phyloP scores from a whole-genome alignment of 2,113 vertebrate species.

The Symphodus melops region DNA sequence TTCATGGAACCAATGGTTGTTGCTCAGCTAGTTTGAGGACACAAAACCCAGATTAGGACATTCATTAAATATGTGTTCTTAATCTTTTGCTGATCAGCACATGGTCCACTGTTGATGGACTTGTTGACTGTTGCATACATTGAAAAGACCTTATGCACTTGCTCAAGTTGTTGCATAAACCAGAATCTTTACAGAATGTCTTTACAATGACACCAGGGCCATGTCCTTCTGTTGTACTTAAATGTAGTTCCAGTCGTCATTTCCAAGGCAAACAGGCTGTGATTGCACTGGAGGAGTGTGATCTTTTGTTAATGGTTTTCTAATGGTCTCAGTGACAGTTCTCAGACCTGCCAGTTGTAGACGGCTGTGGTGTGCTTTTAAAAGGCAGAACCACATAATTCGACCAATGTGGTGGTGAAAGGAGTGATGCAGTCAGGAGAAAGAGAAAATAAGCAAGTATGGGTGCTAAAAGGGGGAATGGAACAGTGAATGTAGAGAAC shows the following conservation, averaged over 20 bases:
- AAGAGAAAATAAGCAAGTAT: conserved; percentile 4
- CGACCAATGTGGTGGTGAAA: background rate
- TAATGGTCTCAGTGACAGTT: conserved; percentile 49
- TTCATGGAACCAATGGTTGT: too few species aligned
- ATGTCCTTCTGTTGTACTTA: background rate
- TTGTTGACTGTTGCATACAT: background rate
- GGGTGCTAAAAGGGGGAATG: background rate
- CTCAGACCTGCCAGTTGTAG: conserved; percentile 31
- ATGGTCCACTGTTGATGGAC: too few species aligned
- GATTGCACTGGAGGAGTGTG: conserved; percentile 30
- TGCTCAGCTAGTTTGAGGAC: too few species aligned
- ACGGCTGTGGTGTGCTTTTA: background rate
- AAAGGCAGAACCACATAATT: conserved; percentile 11
- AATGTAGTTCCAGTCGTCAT: conserved; percentile 41
- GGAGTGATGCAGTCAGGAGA: background rate
- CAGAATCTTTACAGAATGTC: conserved; percentile 10
- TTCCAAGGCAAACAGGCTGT: conserved; percentile 60
- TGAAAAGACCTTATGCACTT: background rate
- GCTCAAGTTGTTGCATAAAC: background rate
- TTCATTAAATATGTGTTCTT: background rate
- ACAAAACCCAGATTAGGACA: too few species aligned
- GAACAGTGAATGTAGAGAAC: background rate
- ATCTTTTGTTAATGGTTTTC: conserved; percentile 54
- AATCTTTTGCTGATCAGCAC: too few species aligned
- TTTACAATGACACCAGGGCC: conserved; percentile 9